Conservation (phyloP, 2,797 vertebrate genomes). For the Coendou prehensilis region DNA sequence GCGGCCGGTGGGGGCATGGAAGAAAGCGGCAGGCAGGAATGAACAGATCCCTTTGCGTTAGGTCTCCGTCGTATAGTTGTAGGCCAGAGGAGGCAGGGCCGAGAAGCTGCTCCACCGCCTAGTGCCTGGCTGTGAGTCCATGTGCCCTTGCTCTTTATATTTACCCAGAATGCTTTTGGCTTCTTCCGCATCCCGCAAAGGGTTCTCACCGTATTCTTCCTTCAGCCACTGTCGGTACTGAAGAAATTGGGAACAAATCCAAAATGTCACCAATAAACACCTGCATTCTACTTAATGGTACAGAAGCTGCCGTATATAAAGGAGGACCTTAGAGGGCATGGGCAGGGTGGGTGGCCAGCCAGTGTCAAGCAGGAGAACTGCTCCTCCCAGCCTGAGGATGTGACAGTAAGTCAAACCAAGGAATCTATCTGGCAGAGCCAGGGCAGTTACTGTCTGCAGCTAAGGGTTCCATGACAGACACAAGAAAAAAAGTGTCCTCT, state of each 20-base stretch:
- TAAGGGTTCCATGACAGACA: neutral
- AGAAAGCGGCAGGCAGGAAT: slow-evolving; percentile 73
- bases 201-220: slow-evolving; percentile 93
- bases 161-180: slow-evolving; percentile 92
- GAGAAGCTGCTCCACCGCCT: slow-evolving; percentile 89
- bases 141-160: slow-evolving; percentile 88
- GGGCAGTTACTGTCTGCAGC: neutral
- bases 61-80: slow-evolving; percentile 89
- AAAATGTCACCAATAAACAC: neutral
- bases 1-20: neutral
- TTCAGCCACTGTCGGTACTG: slow-evolving; percentile 96
- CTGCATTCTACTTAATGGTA: neutral
- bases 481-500: neutral
- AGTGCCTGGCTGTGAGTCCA: slow-evolving; percentile 84
- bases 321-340: neutral
- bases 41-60: slow-evolving; percentile 69
- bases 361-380: neutral
- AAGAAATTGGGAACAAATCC: slow-evolving; percentile 68
- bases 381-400: neutral
- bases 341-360: neutral
- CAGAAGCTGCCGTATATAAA: neutral
- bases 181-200: slow-evolving; percentile 94
- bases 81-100: slow-evolving; percentile 86
- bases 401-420: neutral
- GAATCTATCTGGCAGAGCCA: neutral